Evolutionary conservation across 2,888 invertebrate species (phyloP).

Genomic region (Saturnia japonica): DNA sequence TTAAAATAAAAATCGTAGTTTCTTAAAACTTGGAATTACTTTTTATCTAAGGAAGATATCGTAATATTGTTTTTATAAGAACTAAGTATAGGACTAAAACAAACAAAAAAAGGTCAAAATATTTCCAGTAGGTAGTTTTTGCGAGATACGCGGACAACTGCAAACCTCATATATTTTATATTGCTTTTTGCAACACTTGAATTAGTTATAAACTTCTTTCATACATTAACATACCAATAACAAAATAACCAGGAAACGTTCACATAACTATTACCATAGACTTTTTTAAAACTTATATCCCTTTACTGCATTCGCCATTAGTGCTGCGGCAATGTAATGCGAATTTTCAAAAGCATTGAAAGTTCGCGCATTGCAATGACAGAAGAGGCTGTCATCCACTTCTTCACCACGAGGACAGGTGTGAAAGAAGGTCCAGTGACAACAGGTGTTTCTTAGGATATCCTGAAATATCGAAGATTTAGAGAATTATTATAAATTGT

Average conservation of each 20-base stretch:
- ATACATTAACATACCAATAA: background rate
- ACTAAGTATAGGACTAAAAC: too few species aligned
- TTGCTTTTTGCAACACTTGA: too few species aligned
- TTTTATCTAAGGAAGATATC: too few species aligned
- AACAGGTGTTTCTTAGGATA: conserved; percentile 37
- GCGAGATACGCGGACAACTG: too few species aligned
- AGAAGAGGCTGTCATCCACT: conserved; percentile 56
- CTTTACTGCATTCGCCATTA: conserved; percentile 57
- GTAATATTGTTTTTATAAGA: too few species aligned
- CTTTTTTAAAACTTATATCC: conserved; percentile 44
- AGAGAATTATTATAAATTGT: background rate
- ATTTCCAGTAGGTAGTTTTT: too few species aligned
- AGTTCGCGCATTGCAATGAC: conserved; percentile 53
- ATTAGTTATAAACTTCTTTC: background rate
- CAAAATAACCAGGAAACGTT: background rate
- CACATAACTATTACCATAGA: background rate
- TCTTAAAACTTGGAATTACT: too few species aligned
- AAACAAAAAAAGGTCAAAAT: too few species aligned
- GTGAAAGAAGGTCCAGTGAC: conserved; percentile 66
- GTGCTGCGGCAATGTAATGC: conserved; percentile 65
- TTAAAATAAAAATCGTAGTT: too few species aligned
- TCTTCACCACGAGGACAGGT: conserved; percentile 64
- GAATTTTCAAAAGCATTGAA: conserved; percentile 61
- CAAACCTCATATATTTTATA: too few species aligned
- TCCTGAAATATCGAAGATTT: conserved; percentile 44